Evolutionary conservation across 2,888 invertebrate species (phyloP).

Genomic region (Lasioglossum figueresi): DNA sequence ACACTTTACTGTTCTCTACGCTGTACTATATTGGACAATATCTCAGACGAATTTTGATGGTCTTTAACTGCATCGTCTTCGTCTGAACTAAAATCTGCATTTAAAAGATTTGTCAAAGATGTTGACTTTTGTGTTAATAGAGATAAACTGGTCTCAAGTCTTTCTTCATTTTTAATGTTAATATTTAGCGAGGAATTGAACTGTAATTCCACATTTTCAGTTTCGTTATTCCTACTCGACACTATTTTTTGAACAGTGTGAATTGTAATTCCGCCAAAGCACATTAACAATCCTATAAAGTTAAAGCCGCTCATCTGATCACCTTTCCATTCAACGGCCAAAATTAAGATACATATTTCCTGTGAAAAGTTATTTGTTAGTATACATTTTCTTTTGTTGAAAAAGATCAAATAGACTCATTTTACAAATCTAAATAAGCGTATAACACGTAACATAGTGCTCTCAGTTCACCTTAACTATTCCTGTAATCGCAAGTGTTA

Average conservation of each 20-base stretch:
- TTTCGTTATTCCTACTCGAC: slow-evolving; percentile 71
- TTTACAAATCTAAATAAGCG: background rate
- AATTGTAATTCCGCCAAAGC: slow-evolving; percentile 93
- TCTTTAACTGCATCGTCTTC: slow-evolving; percentile 81
- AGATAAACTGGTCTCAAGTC: slow-evolving; percentile 78
- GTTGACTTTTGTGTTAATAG: slow-evolving; percentile 80
- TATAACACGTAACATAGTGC: background rate
- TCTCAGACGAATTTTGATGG: slow-evolving; percentile 84
- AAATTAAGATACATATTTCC: slow-evolving; percentile 96
- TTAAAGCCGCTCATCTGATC: slow-evolving; percentile 94
- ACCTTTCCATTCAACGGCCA: slow-evolving; percentile 94
- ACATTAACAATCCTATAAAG: slow-evolving; percentile 93
- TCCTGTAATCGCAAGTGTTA: slow-evolving; percentile 97
- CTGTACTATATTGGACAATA: slow-evolving; percentile 85
- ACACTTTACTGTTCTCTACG: slow-evolving; percentile 77
- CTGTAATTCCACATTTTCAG: slow-evolving; percentile 78
- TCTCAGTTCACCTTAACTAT: slow-evolving; percentile 94
- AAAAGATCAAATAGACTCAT: background rate
- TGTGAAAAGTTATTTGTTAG: slow-evolving; percentile 81
- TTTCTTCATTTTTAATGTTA: slow-evolving; percentile 75
- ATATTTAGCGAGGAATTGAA: slow-evolving; percentile 73
- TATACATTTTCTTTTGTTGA: background rate
- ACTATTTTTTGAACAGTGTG: slow-evolving; percentile 91
- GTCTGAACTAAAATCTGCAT: slow-evolving; percentile 81
- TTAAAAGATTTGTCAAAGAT: slow-evolving; percentile 81